These are phyloP conservation scores for Agrotis clavis DNA, from an alignment of 2,888 invertebrate genomes.

Conservation along the genomic window DNA sequence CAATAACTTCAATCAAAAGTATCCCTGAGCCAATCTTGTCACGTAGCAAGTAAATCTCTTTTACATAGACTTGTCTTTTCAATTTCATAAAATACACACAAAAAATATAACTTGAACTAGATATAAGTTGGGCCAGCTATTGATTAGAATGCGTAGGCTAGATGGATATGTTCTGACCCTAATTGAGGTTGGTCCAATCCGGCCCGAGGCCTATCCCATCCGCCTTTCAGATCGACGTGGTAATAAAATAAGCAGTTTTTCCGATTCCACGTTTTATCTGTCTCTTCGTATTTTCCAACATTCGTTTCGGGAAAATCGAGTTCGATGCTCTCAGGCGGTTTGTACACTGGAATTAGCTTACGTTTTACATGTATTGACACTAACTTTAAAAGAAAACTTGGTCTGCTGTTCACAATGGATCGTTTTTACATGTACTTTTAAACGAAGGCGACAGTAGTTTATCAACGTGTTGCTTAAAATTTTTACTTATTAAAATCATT, in stretches of 20 bases:
- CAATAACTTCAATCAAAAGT: not conserved
- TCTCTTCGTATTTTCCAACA: slow-evolving; percentile 84
- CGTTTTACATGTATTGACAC: slow-evolving; percentile 49
- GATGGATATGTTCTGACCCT: slow-evolving; percentile 66
- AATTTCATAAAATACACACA: slow-evolving; percentile 10
- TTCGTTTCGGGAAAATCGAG: slow-evolving; percentile 81
- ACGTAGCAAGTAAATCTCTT: slow-evolving; percentile 10
- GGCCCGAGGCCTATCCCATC: slow-evolving; percentile 79
- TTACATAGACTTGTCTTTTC: slow-evolving; percentile 6
- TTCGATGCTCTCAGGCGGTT: slow-evolving; percentile 76
- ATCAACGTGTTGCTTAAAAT: not conserved
- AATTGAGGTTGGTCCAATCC: slow-evolving; percentile 81
- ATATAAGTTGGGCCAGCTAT: slow-evolving; percentile 38
- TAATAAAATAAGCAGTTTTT: slow-evolving; percentile 90
- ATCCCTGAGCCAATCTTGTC: not conserved
- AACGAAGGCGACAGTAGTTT: not conserved
- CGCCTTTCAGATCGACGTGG: slow-evolving; percentile 80
- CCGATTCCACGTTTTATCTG: slow-evolving; percentile 87
- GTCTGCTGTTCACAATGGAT: not conserved
- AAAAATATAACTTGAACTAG: slow-evolving; percentile 10
- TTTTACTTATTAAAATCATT: not conserved
- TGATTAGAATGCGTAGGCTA: slow-evolving; percentile 56
- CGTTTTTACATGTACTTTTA: not conserved
- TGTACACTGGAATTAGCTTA: slow-evolving; percentile 76
- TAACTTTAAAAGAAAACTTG: slow-evolving; percentile 10